These are phyloP conservation scores for Solea senegalensis DNA, from an alignment of 2,113 vertebrate genomes.

Conservation along the genomic window DNA sequence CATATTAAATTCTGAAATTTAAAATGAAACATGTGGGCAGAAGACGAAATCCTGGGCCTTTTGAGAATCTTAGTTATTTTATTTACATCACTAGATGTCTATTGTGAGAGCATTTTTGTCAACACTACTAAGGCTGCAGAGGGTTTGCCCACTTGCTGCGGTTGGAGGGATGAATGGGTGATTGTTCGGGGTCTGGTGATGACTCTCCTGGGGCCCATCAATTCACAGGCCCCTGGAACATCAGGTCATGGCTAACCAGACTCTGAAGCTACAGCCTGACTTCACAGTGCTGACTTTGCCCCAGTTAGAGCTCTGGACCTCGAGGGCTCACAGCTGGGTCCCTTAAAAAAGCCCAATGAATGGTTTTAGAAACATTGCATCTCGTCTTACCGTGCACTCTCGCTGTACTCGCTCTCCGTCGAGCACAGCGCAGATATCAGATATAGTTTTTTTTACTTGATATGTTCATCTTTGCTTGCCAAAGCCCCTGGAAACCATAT, in stretches of 20 bases:
- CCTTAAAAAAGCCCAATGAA: slow-evolving; percentile 73
- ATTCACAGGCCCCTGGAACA: slow-evolving; percentile 73
- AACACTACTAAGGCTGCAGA: slow-evolving; percentile 25
- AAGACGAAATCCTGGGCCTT: neutral
- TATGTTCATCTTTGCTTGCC: slow-evolving; percentile 72
- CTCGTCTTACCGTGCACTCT: slow-evolving; percentile 68
- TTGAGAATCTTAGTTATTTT: neutral
- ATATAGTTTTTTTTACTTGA: slow-evolving; percentile 59
- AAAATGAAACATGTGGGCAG: neutral
- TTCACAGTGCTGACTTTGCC: slow-evolving; percentile 56
- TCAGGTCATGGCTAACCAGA: slow-evolving; percentile 70
- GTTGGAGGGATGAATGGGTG: slow-evolving; percentile 74
- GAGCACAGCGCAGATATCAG: slow-evolving; percentile 62
- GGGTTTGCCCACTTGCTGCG: slow-evolving; percentile 43
- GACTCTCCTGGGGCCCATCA: slow-evolving; percentile 76
- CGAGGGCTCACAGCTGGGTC: slow-evolving; percentile 77
- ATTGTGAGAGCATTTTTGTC: slow-evolving; percentile 16
- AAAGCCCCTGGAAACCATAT: slow-evolving; percentile 76
- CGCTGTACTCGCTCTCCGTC: slow-evolving; percentile 44
- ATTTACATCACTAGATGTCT: neutral
- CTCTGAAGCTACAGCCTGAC: slow-evolving; percentile 56
- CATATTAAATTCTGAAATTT: neutral
- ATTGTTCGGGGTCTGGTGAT: slow-evolving; percentile 68
- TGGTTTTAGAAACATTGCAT: slow-evolving; percentile 73
- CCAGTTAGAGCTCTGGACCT: slow-evolving; percentile 67